Evolutionary conservation across 2,888 invertebrate species (phyloP).

Genomic region (Habrosyne pyritoides): DNA sequence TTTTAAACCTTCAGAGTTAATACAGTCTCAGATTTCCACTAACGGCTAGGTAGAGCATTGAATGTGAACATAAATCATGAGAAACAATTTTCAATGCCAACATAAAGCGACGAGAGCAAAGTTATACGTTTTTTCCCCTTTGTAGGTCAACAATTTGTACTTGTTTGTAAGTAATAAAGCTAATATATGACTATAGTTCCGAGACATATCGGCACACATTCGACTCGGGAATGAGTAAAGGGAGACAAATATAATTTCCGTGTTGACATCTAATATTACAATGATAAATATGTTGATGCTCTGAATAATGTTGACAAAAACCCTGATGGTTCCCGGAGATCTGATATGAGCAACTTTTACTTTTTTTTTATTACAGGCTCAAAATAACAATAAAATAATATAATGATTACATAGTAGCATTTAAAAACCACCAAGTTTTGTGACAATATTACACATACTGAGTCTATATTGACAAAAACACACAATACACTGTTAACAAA

Average conservation of each 20-base stretch:
- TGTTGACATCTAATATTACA: neutral
- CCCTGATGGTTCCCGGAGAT: too few relatives aligned
- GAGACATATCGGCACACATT: slow-evolving; percentile 6
- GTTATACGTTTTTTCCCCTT: neutral
- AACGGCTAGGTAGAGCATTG: neutral
- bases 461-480: too few relatives aligned
- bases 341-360: too few relatives aligned
- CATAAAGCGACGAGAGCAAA: too few relatives aligned
- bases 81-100: neutral
- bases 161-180: slow-evolving; percentile 3
- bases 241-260: slow-evolving; percentile 1
- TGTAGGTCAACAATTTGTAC: slow-evolving; percentile 6
- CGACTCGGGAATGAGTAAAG: neutral
- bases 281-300: neutral
- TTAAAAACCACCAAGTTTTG: too few relatives aligned
- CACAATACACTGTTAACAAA: too few relatives aligned
- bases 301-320: neutral
- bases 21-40: neutral
- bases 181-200: slow-evolving; percentile 1
- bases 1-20: neutral
- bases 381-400: too few relatives aligned
- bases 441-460: too few relatives aligned
- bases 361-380: neutral
- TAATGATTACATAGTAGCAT: too few relatives aligned
- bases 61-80: neutral